Base-by-base conservation (phyloP, 2,888 invertebrate species). In the Amphipoea oculea region DNA sequence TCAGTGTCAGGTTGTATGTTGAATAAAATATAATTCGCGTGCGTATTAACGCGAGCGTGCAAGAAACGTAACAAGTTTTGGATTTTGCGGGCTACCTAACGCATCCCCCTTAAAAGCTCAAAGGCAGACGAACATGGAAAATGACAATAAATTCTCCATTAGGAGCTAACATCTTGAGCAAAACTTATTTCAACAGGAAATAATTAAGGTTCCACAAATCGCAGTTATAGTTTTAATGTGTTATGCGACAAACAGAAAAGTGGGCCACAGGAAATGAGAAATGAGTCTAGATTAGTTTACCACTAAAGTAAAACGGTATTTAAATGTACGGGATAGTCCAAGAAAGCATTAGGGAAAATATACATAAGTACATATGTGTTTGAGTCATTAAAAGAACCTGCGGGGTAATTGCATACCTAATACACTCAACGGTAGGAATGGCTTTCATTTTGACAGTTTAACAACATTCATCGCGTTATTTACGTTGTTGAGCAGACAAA, bases 101-200 rank as follows among this genome's bases (percentile, higher is more conserved):
- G 29, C 29, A 29, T 29, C 29, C 29, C 29, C 29, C 29, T 29
- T n/a, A 11, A 51, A 51, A 69, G 7, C 14, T 72, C 23, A 36
- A 36, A 73, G n/a, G 20, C 40, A 42, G 12, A 20, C 20, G 5
- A 69, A 69, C 48, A 20, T 40, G 14, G 5, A 42, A 72, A 20
- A 7, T n/a, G 14, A 72, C 20, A 40, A 73, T 45, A 36, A 73
- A 71, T 9, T 72, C 11, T 48, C 9, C 40, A 40, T 40, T 40
- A 40, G 2, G 40, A 40, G 40, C 40, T 40, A 68, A 48, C 48
- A 29, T 36, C 23, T 72, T 42, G 7, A 60, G 4, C 23, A 45
- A 74, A 60, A 48, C 36, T 9, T n/a, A 54, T 40, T 69, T 82
- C 12, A 42, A 60, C 45, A 76, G 83, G 57, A 77, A 81, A 77